These are phyloP conservation scores for Sarcophaga rosellei DNA, from an alignment of 2,888 invertebrate genomes.

Conservation along the genomic window DNA sequence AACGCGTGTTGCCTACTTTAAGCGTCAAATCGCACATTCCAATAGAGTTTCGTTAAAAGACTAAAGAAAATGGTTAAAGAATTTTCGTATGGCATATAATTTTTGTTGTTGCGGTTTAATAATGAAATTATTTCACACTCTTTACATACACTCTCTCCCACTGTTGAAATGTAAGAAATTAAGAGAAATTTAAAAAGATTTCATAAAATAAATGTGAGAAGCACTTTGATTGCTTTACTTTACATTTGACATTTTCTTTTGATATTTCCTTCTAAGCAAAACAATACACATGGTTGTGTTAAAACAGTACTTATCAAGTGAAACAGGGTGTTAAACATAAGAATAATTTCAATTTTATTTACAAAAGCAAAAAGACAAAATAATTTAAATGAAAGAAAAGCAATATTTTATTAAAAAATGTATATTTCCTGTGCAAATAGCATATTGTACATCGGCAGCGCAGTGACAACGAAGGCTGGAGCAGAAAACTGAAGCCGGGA, in stretches of 20 bases:
- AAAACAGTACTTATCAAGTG: not conserved
- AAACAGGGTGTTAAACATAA: not conserved
- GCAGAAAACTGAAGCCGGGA: too few relatives aligned
- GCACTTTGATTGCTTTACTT: not conserved
- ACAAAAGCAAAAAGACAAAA: not conserved
- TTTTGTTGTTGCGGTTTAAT: conserved; percentile 2
- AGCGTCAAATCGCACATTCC: conserved; percentile 49
- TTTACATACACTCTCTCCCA: not conserved
- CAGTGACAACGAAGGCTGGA: too few relatives aligned
- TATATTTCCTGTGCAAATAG: too few relatives aligned
- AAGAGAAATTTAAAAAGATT: not conserved
- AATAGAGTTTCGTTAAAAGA: conserved; percentile 55
- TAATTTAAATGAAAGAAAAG: too few relatives aligned
- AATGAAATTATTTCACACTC: not conserved
- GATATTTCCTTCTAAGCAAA: not conserved
- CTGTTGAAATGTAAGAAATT: not conserved
- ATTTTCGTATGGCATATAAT: conserved; percentile 16
- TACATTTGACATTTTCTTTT: not conserved
- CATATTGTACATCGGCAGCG: too few relatives aligned
- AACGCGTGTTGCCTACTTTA: not conserved
- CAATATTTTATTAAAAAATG: too few relatives aligned
- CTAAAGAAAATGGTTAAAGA: conserved; percentile 41
- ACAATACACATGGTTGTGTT: not conserved
- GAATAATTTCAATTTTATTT: not conserved
- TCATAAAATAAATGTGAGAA: not conserved